Evolutionary conservation across 2,113 vertebrate genomes (phyloP).

Genomic region (Leptobrachium ailaonicum): DNA sequence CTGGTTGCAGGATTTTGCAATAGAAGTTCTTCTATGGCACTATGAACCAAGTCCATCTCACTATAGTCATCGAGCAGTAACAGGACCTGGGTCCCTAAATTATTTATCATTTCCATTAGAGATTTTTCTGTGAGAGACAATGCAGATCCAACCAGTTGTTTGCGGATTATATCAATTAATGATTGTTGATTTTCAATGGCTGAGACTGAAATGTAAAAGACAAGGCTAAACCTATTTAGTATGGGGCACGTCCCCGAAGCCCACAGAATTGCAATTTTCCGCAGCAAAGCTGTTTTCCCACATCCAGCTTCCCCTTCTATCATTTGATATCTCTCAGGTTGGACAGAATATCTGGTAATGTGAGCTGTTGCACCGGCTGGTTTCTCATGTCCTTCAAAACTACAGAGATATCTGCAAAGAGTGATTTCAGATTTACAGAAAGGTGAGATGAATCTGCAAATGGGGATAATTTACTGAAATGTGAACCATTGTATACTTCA

Average conservation of each 20-base stretch:
- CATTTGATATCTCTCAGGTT: slow-evolving; percentile 51
- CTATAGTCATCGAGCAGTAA: slow-evolving; percentile 57
- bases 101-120: slow-evolving; percentile 35
- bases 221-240: slow-evolving; percentile 57
- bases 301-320: slow-evolving; percentile 59
- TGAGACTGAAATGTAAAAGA: slow-evolving; percentile 57
- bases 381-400: slow-evolving; percentile 48
- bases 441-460: slow-evolving; percentile 38
- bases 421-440: slow-evolving; percentile 40
- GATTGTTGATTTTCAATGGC: slow-evolving; percentile 24
- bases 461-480: slow-evolving; percentile 45
- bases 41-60: slow-evolving; percentile 12
- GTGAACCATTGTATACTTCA: slow-evolving; percentile 35
- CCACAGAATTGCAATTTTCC: slow-evolving; percentile 58
- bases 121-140: slow-evolving; percentile 32
- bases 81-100: slow-evolving; percentile 51
- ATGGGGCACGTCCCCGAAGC: slow-evolving; percentile 56
- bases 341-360: slow-evolving; percentile 48
- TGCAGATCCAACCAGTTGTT: slow-evolving; percentile 38
- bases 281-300: slow-evolving; percentile 56
- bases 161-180: slow-evolving; percentile 44
- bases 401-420: slow-evolving; percentile 51
- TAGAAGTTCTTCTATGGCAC: slow-evolving; percentile 49
- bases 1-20: slow-evolving; percentile 49
- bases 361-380: slow-evolving; percentile 36